Conservation (phyloP, 2,113 vertebrate genomes). For the Aplodontia rufa region DNA sequence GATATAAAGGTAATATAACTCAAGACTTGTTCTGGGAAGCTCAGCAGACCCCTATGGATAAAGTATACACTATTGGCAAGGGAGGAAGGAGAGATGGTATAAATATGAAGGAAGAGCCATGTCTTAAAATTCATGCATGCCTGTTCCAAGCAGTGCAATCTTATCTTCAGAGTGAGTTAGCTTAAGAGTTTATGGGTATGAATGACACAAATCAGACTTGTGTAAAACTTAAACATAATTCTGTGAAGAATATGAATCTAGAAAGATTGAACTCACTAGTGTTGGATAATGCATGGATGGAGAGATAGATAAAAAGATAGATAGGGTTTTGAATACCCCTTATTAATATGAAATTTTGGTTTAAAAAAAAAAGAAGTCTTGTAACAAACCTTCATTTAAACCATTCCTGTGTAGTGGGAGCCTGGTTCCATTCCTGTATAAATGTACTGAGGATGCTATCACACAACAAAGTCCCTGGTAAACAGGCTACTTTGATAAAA, state of each 20-base stretch:
- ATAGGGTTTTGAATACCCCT: background rate
- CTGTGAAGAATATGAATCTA: too few species aligned
- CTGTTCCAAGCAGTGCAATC: background rate
- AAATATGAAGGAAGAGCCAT: background rate
- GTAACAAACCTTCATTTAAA: background rate
- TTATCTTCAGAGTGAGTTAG: background rate
- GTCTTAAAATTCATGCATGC: background rate
- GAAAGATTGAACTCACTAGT: background rate
- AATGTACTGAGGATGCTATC: background rate
- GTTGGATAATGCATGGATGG: background rate
- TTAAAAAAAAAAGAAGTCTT: background rate
- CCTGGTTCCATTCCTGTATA: background rate
- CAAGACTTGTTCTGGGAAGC: background rate
- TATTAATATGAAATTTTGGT: background rate
- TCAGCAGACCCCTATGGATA: background rate
- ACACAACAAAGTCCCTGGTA: background rate
- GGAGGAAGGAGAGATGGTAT: background rate
- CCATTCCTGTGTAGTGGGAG: background rate
- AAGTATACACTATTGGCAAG: background rate
- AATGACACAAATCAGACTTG: background rate
- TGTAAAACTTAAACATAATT: too few species aligned
- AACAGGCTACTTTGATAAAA: background rate
- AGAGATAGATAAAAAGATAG: too few species aligned
- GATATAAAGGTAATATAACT: background rate
- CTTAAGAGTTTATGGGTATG: background rate